These are phyloP conservation scores for Syrista parreyssii DNA, from an alignment of 2,888 invertebrate genomes.

Conservation along the genomic window DNA sequence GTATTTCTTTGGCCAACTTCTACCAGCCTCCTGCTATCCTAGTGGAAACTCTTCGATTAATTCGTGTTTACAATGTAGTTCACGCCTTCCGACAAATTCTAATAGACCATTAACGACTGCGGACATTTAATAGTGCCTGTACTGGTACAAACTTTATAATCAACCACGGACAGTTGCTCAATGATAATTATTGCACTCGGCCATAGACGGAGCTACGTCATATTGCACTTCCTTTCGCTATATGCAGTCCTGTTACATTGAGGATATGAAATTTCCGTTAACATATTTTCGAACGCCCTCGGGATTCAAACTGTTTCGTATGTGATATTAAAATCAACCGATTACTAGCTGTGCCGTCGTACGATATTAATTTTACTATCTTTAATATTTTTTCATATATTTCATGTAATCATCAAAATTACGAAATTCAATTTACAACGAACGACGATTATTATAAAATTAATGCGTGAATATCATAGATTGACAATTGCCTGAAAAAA, in stretches of 20 bases:
- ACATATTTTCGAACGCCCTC: slow-evolving; percentile 36
- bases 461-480: too few relatives aligned
- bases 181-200: too few relatives aligned
- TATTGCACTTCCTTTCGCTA: slow-evolving; percentile 27
- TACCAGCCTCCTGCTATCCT: slow-evolving; percentile 41
- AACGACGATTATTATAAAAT: too few relatives aligned
- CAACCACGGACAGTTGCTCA: too few relatives aligned
- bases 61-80: slow-evolving; percentile 62
- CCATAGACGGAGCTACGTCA: not conserved
- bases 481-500: too few relatives aligned
- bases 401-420: too few relatives aligned
- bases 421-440: too few relatives aligned
- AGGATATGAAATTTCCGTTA: slow-evolving; percentile 59
- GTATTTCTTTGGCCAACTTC: slow-evolving; percentile 22
- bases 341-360: too few relatives aligned
- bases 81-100: slow-evolving; percentile 51
- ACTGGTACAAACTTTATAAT: slow-evolving; percentile 3
- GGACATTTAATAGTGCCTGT: slow-evolving; percentile 2
- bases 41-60: slow-evolving; percentile 55
- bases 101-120: slow-evolving; percentile 47
- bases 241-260: slow-evolving; percentile 46
- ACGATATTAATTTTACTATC: too few relatives aligned
- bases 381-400: too few relatives aligned
- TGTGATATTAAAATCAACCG: too few relatives aligned
- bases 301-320: too few relatives aligned